Evolutionary conservation across 2,113 vertebrate species (phyloP), one percentile per base, ranked within the genome.

Genomic region (Vireo altiloquus): DNA sequence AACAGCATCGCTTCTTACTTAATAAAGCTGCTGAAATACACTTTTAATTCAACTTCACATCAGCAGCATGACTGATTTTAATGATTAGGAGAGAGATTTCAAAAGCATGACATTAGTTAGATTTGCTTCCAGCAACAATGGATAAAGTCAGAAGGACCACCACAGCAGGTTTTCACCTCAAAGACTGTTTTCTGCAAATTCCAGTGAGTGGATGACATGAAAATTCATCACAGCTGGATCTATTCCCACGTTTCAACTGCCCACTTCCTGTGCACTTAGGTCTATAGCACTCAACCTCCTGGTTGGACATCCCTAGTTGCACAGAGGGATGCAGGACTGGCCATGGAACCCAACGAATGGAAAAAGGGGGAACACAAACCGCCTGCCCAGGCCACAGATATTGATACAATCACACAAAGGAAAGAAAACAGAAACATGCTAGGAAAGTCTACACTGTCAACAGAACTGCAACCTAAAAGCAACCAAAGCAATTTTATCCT

Each of bases 1-100:
- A 97, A 92, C 37, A 66, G 81, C 50, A 56, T 47, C 28, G 10
- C 92, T 82, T 89, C 72, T 66, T 85, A 89, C 90, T 96, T 96
- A 94, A 82, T 78, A 86, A 70, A 97, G 87, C 86, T 94, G 89
- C 72, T 92, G 44, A 96, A 96, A 96, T 92, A 35, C 31, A 79
- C 82, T 92, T 90, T 91, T 95, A 95, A 92, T 80, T 90, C 37
- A 95, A 33, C 52, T 94, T 71, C 83, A 76, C 46, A 49, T 30
- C 69, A 93, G 60, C 19, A 71, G 44, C 54, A 94, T 60, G 89
- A 54, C 44, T 90, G 87, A 93, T 61, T 84, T 88, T 44, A 95
- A 49, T 21, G 21, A 96, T 84, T 13, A 94, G 84, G 35, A 60
- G 12, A 75, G 23, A 65, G 15, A 87, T 89, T 94, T 97, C 61